phyloP scores from a whole-genome alignment of 1,140 invertebrate genomes.

The Lordiphosa stackelbergi region DNA sequence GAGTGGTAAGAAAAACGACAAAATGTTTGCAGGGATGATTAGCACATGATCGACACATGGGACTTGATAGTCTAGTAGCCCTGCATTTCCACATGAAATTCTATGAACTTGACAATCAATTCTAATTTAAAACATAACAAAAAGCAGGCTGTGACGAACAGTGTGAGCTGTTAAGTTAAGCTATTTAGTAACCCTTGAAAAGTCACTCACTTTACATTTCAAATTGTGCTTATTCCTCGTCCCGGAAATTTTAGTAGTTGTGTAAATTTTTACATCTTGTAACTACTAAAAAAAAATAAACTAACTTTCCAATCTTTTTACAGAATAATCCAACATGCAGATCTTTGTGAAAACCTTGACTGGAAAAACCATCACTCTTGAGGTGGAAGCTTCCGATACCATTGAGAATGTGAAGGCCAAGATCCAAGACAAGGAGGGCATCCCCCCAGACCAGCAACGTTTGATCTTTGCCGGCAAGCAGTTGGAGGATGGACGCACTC shows the following conservation, averaged over 20 bases:
- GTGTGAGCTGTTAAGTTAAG: no score
- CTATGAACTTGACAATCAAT: no score
- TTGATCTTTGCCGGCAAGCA: conserved; percentile 81
- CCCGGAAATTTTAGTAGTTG: conserved; percentile 1
- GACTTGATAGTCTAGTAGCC: no score
- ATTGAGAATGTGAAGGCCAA: conserved; percentile 88
- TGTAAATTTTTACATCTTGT: conserved; percentile 10
- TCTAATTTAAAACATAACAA: no score
- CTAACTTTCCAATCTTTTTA: conserved; percentile 19
- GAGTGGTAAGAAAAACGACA: no score
- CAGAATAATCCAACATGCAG: conserved; percentile 56
- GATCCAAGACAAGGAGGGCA: conserved; percentile 84
- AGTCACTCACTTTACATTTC: neutral
- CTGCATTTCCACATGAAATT: no score
- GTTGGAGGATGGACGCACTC: conserved; percentile 80
- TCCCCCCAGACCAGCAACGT: conserved; percentile 82
- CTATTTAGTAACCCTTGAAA: no score
- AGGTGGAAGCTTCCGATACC: conserved; percentile 85
- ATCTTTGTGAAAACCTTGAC: conserved; percentile 89
- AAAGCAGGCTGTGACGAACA: no score
- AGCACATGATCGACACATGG: no score
- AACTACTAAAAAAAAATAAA: conserved; percentile 10
- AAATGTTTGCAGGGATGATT: no score
- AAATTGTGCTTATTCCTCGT: neutral
- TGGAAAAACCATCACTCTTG: conserved; percentile 93